Conservation (phyloP, 2,888 invertebrate genomes). For the Nematopogon swammerdamellus region DNA sequence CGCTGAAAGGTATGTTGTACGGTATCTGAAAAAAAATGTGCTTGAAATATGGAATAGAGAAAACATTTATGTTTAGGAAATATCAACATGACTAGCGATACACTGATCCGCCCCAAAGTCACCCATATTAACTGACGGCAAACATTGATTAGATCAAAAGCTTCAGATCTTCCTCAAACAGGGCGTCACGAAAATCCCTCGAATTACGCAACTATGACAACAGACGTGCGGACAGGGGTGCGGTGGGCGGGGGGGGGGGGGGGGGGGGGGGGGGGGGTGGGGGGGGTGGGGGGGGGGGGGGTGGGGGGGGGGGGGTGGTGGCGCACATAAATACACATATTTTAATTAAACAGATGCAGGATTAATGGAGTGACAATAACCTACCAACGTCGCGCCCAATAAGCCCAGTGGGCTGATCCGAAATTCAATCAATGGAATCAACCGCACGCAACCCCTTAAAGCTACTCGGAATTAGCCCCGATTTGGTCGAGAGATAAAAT, state of each 20-base stretch:
- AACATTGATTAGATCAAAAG: not conserved
- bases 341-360: conserved; percentile 41
- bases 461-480: too few species aligned
- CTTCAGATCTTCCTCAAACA: not conserved
- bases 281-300: not conserved
- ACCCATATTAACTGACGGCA: not conserved
- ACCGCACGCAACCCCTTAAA: conserved; percentile 13
- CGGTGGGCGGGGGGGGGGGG: not conserved
- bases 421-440: conserved; percentile 42
- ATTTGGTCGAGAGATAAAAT: not conserved
- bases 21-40: too few species aligned
- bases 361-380: conserved; percentile 54
- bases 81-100: too few species aligned
- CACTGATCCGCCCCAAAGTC: not conserved
- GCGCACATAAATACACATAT: conserved; percentile 12
- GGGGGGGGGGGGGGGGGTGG: not conserved
- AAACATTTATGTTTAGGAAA: too few species aligned
- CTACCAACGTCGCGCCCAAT: conserved; percentile 31
- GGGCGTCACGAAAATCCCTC: not conserved
- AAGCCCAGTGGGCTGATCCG: conserved; percentile 35
- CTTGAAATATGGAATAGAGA: too few species aligned
- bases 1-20: too few species aligned
- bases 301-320: not conserved
- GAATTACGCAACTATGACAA: not conserved
- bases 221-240: too few species aligned